Base-by-base conservation (phyloP, 2,888 invertebrate genomes). In the Cantharis flavilabris region DNA sequence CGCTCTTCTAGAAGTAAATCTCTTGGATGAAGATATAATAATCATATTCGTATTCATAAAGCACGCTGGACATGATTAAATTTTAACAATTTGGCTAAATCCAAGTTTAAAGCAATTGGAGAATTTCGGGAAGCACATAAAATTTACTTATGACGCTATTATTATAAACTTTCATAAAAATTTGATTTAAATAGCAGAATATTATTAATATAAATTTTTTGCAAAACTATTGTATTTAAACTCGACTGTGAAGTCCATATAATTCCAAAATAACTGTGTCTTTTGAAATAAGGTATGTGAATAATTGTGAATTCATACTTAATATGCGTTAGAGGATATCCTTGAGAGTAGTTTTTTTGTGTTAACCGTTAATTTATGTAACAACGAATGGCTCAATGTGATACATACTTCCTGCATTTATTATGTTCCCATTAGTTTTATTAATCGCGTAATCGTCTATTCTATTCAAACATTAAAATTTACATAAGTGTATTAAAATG, bases 21-120 rank as follows among this genome's bases (percentile, higher is more conserved):
- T 84, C 83, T 76, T 71, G 81, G 76, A 79, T 76, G 69, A 82
- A 81, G 83, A 83, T 83, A 86, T 86, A 86, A 86, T 86, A 85
- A 84, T 83, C 83, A 79, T 84, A 86, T 87, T 87, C 86, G 86
- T 86, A 86, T 86, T 86, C 86, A 84, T 85, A 85, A 83, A 82
- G 80, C 79, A 76, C 82, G 82, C 83, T 82, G 84, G 84, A 84
- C 84, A 85, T 86, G 87, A 88, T 88, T 87, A 87, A 87, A 88
- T 87, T 87, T 87, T 86, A 87, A 87, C 87, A 87, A 87, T 88
- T 49, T 49, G n/a, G 49, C 49, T n/a, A n/a, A 49, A 49, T 49
- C 5, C n/a, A 49, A 49, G 7, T 49, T 49, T n/a, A n/a, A 49
- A n/a, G n/a, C n/a, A n/a, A n/a, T 49, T 7, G n/a, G n/a, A 49